Percentiles rank a stretch among this genome's conserved stretches.
Conservation (phyloP, 2,888 invertebrate species). For the Campoplex nolae region DNA sequence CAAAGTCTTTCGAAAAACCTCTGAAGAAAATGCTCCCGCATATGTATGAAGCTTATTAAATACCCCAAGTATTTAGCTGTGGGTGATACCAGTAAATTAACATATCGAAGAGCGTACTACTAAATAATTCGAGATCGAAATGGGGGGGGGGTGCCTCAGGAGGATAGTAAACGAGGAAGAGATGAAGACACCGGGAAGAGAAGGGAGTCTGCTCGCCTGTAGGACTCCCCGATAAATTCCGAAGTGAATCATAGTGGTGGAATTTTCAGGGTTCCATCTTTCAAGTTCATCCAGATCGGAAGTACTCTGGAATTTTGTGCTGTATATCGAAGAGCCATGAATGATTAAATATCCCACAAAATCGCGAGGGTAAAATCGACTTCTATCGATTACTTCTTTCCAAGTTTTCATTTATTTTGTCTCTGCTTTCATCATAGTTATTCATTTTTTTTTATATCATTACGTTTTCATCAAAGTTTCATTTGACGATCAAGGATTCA, state of each 20-base stretch:
- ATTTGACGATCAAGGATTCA: too few species aligned
- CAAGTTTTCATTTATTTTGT: neutral
- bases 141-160: conserved; percentile 46
- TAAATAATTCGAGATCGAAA: conserved; percentile 46
- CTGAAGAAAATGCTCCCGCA: conserved; percentile 20
- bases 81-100: conserved; percentile 29
- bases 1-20: conserved; percentile 9
- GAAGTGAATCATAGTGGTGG: conserved; percentile 64
- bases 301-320: conserved; percentile 34
- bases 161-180: conserved; percentile 14
- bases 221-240: conserved; percentile 53
- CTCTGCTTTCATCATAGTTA: neutral
- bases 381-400: neutral
- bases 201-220: conserved; percentile 7
- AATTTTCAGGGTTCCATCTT: conserved; percentile 46
- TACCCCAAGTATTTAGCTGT: neutral
- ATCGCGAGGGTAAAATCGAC: neutral
- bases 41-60: conserved; percentile 34
- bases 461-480: neutral
- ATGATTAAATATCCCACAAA: neutral
- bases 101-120: conserved; percentile 45
- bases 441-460: neutral
- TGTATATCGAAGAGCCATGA: too few species aligned
- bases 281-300: neutral
- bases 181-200: conserved; percentile 33